Base-by-base conservation (phyloP, 2,113 vertebrate genomes). In the Sarotherodon lohbergeri region DNA sequence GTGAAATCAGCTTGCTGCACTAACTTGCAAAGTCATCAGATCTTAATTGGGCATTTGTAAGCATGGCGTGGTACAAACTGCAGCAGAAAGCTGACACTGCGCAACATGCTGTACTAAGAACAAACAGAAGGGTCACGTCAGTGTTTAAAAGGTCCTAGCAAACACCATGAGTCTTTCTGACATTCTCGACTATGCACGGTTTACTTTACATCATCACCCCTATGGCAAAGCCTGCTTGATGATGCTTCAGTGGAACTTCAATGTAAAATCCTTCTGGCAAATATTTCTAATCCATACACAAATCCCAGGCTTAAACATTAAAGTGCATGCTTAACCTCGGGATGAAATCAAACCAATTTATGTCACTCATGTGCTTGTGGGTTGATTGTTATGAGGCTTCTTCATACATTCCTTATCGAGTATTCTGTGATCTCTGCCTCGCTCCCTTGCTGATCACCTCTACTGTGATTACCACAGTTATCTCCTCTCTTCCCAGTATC, bases 261-360 rank as follows among this genome's bases (percentile, higher is more conserved):
- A 86, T 86, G 43, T 43, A 86, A 95, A 94, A 94, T 89, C 92
- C 92, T 89, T 59, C 68, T 29, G 83, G 84, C 89, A 92, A 92
- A 92, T 92, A 92, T 91, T 87, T 88, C 56, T 90, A 93, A 95
- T 93, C 91, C 92, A 90, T 86, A 93, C 90, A 93, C 80, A 93
- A 94, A 94, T 93, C 92, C 93, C 59, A 73, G 90, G 89, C 84
- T 94, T 93, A 93, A 85, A 86, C 73, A 86, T 93, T 84, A 91
- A 93, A 93, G 90, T 86, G 54, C 52, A 87, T 56, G 54, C 86
- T 93, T 94, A 93, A 94, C 91, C 83, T 86, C 34, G 81, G 52
- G 78, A 55, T 82, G 43, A 90, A 86, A 90, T 93, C 87, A 86
- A 84, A 81, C 73, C 6, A 17, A 39, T 68, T 90, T 36, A 86